A percentile compares a stretch with the other conserved stretches of the same genome.
These are phyloP conservation scores for Ardeotis arabs DNA, from an alignment of 2,113 vertebrate genomes.

Conservation along the genomic window DNA sequence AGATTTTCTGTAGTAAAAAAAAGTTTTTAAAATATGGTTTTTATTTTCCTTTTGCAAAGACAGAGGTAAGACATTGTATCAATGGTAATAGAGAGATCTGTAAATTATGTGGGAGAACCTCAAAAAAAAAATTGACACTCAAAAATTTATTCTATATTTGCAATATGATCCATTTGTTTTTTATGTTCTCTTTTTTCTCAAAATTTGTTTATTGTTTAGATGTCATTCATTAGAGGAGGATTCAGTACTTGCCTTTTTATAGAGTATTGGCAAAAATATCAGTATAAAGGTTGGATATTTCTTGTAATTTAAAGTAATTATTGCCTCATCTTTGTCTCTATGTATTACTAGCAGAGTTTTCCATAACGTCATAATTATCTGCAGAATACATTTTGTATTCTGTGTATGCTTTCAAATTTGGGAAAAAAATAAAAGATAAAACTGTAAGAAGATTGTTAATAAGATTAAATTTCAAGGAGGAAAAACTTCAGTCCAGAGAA, in stretches of 20 bases:
- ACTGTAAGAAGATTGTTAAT: not conserved
- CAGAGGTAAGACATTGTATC: not conserved
- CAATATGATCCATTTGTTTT: not conserved
- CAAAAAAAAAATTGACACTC: not conserved
- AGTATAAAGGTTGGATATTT: not conserved
- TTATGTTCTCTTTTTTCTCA: not conserved
- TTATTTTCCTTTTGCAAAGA: not conserved
- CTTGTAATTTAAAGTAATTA: not conserved
- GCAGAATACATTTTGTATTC: not conserved
- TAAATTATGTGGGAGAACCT: not conserved
- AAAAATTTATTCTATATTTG: not conserved
- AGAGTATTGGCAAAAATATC: not conserved
- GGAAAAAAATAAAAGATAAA: not conserved
- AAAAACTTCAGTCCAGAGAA: not conserved
- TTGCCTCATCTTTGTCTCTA: not conserved
- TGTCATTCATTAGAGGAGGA: not conserved
- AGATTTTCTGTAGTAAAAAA: not conserved
- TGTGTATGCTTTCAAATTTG: not conserved
- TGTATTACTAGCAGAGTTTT: not conserved
- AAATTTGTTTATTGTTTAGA: not conserved
- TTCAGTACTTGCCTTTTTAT: not conserved
- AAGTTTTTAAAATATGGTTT: not conserved
- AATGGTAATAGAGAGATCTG: not conserved
- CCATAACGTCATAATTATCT: not conserved
- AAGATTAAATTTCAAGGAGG: not conserved